Percentiles rank a stretch among this genome's conserved stretches.
Conservation (phyloP, 2,797 vertebrate genomes). For the Crocidura indochinensis region DNA sequence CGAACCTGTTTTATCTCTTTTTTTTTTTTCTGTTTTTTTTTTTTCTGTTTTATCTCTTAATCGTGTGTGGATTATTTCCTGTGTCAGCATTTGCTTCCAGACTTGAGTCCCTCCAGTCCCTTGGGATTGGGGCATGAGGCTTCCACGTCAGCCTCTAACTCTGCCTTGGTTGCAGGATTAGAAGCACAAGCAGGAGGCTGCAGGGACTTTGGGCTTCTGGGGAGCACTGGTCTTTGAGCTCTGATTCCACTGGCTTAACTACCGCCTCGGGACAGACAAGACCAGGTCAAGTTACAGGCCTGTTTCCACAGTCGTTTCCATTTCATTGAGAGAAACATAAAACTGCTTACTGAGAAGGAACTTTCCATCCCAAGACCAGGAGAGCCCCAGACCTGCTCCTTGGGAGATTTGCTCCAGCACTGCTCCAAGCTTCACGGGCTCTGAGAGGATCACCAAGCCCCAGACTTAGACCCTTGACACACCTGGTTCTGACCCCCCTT, state of each 20-base stretch:
- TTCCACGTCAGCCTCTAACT: neutral
- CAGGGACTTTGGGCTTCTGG: neutral
- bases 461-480: too few species aligned
- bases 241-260: too few species aligned
- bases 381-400: too few species aligned
- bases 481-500: too few species aligned
- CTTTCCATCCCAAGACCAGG: neutral
- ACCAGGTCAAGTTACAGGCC: too few species aligned
- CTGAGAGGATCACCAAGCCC: rapidly evolving
- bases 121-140: neutral
- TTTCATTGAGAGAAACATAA: neutral
- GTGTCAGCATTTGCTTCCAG: too few species aligned
- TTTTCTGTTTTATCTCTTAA: too few species aligned
- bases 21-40: too few species aligned
- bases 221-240: neutral
- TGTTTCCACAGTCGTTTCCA: neutral
- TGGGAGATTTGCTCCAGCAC: neutral
- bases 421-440: neutral
- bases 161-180: neutral
- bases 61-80: too few species aligned
- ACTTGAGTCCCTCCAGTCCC: too few species aligned
- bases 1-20: too few species aligned
- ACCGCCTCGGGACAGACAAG: too few species aligned
- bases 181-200: neutral
- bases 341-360: neutral